phyloP scores from a whole-genome alignment of 2,888 invertebrate species.

The Luffia ferchaultella region DNA sequence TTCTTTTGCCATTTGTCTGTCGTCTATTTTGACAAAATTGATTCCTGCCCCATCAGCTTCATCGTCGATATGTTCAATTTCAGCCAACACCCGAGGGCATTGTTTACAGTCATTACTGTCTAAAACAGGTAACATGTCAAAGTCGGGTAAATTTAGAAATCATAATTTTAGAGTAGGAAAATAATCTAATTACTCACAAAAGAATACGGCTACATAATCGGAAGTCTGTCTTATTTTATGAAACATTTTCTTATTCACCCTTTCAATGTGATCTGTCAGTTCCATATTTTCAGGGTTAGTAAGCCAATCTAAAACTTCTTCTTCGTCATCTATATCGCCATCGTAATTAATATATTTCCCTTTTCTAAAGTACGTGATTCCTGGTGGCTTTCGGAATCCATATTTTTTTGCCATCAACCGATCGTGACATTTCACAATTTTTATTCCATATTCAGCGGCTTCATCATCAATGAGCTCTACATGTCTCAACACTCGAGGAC shows the following conservation, averaged over 20 bases:
- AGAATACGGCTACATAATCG: conserved; percentile 91
- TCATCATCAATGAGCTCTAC: conserved; percentile 92
- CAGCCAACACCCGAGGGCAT: conserved; percentile 85
- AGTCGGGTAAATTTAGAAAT: conserved; percentile 34
- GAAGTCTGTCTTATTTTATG: conserved; percentile 88
- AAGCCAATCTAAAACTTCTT: conserved; percentile 90
- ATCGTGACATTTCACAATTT: conserved; percentile 88
- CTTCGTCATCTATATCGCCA: conserved; percentile 91
- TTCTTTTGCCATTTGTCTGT: conserved; percentile 85
- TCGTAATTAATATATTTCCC: conserved; percentile 91
- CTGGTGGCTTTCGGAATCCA: conserved; percentile 88
- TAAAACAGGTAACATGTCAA: conserved; percentile 68
- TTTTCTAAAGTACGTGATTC: conserved; percentile 90
- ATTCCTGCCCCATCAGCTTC: conserved; percentile 91
- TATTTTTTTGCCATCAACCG: conserved; percentile 93
- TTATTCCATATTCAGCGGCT: conserved; percentile 90
- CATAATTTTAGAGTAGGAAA: conserved; percentile 15
- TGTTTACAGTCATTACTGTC: conserved; percentile 96
- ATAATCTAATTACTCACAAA: conserved; percentile 74
- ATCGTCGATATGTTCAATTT: conserved; percentile 93
- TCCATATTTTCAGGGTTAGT: conserved; percentile 96
- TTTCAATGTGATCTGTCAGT: conserved; percentile 89
- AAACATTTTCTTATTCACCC: conserved; percentile 93
- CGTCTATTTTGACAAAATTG: conserved; percentile 92
- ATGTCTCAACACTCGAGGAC: conserved; percentile 82